Base-by-base conservation (phyloP, 2,888 invertebrate species). In the Athalia cordata region DNA sequence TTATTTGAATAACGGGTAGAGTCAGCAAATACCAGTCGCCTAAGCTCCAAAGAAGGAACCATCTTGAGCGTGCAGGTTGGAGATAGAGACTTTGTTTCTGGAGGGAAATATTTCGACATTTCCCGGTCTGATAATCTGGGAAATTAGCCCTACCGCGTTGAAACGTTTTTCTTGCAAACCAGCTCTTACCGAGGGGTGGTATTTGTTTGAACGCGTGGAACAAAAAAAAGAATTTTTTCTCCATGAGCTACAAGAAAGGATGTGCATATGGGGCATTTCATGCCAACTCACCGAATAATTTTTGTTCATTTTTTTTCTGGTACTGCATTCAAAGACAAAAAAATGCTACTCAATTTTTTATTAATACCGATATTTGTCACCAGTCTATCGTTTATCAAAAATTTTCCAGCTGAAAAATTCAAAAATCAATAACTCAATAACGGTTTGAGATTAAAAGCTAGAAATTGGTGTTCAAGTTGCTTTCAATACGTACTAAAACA, bases 1-100 rank as follows among this genome's bases (percentile, higher is more conserved):
- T 86, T 84, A 81, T 83, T 81, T 83, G 84, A 82, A 80, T 72
- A 72, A 72, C 83, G 80, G 79, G 81, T 79, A 78, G 68, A 62
- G 61, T 57, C 52, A 62, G 81, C 80, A 83, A 83, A 83, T 79
- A 83, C 76, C 75, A 29, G 29, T 29, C 29, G 29, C 29, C 65
- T 78, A 64, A 67, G 77, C 55, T 55, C 6, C 15, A 47, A 45
- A 72, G 64, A 45, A 5, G 59, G 9, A 8, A 52, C 29, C n/a
- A 43, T 49, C 55, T 55, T 9, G 43, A 50, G 50, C 50, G 11
- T 68, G 13, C 4, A 3, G 9, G 9, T 15, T 29, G 52, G 29
- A 5, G 50, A 6, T 55, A 29, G 43, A 11, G 8, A 52, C 43
- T 8, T 9, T 29, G 29, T 29, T 29, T 29, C 29, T 7, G 7